phyloP scores from a whole-genome alignment of 2,113 vertebrate genomes.

The Trichechus manatus region DNA sequence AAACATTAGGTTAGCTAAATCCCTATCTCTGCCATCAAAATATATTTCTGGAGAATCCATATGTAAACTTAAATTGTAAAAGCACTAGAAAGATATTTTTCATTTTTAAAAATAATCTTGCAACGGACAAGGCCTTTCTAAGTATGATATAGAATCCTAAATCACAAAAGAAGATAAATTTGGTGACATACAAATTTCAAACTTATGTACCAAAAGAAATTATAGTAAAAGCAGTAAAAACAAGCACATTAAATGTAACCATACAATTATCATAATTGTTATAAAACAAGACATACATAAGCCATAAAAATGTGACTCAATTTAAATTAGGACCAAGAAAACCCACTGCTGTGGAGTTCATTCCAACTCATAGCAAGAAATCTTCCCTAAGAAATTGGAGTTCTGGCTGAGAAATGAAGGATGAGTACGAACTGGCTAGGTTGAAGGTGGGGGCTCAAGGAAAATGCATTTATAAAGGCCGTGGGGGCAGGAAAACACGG shows the following conservation, averaged over 20 bases:
- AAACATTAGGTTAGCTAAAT: background rate
- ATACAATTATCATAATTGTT: background rate
- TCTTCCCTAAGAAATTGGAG: background rate
- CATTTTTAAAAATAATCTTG: background rate
- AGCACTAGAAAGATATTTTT: background rate
- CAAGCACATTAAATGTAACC: background rate
- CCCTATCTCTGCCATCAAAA: background rate
- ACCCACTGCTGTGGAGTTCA: too few species aligned
- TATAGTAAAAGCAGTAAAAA: background rate
- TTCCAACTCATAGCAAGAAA: too few species aligned
- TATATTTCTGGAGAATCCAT: background rate
- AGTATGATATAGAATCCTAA: background rate
- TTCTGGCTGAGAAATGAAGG: background rate
- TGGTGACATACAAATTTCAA: background rate
- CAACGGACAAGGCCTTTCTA: background rate
- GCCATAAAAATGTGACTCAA: background rate
- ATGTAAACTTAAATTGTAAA: background rate
- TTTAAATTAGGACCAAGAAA: background rate
- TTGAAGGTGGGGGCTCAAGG: background rate
- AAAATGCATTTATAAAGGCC: background rate
- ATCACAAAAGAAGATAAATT: constrained; percentile 1
- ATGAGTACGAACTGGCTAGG: background rate
- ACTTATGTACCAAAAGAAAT: background rate
- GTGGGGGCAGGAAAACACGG: background rate
- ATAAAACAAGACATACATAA: background rate